Conservation (phyloP, 2,113 vertebrate species). For the Pachycephala philippinensis region DNA sequence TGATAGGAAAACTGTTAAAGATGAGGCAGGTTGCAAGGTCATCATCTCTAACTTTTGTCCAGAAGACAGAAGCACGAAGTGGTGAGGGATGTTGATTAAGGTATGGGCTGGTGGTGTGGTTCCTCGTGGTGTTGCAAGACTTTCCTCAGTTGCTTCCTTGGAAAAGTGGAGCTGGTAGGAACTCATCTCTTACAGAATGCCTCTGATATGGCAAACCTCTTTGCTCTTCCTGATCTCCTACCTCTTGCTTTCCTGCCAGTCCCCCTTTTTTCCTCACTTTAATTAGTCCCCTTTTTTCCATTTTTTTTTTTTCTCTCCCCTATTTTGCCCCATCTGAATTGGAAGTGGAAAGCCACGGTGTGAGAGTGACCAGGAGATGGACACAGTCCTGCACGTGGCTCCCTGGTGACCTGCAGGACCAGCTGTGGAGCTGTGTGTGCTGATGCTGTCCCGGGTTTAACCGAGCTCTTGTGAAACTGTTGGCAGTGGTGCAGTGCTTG, state of each 20-base stretch:
- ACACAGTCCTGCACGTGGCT: rapidly evolving
- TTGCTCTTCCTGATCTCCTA: neutral
- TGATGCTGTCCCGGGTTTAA: neutral
- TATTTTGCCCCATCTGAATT: neutral
- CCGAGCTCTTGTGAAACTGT: neutral
- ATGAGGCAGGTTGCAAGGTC: neutral
- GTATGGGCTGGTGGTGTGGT: rapidly evolving
- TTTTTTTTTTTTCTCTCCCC: neutral
- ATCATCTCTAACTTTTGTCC: neutral
- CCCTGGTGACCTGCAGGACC: neutral
- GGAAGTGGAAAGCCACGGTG: neutral
- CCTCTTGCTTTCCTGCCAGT: rapidly evolving
- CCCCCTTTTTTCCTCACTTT: neutral
- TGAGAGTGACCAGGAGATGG: rapidly evolving
- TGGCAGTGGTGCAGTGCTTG: neutral
- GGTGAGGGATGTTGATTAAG: neutral
- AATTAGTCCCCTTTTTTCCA: neutral
- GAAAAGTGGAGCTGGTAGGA: neutral
- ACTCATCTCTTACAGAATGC: neutral
- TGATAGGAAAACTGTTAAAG: neutral
- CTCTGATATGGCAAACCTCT: neutral
- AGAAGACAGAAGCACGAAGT: neutral
- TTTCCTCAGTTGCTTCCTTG: neutral
- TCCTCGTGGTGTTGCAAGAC: rapidly evolving
- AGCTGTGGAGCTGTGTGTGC: neutral